A percentile compares a stretch with the other conserved stretches of the same genome.
These are phyloP conservation scores for Lepidocyrtinus sp. DNA, from an alignment of 2,888 invertebrate genomes.

Conservation along the genomic window DNA sequence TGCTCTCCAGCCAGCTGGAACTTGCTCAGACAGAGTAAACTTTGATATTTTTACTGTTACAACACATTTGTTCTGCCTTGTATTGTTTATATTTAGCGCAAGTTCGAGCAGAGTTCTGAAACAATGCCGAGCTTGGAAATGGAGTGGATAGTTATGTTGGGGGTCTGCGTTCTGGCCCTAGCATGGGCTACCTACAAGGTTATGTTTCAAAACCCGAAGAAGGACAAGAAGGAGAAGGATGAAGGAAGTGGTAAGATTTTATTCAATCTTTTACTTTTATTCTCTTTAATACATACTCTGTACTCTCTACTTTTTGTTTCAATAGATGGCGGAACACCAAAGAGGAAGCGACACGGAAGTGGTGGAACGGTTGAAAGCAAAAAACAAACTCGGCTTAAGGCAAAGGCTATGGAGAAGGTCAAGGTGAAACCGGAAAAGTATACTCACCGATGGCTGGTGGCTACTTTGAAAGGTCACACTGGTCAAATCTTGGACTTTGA, in stretches of 20 bases:
- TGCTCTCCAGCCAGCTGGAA: no score
- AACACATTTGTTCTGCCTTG: no score
- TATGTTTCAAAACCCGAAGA: background rate
- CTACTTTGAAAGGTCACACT: conserved; percentile 87
- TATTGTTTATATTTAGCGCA: no score
- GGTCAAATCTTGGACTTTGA: conserved; percentile 83
- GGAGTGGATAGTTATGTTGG: no score
- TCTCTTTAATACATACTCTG: background rate
- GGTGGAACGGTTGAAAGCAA: conserved; percentile 19
- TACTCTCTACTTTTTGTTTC: no score
- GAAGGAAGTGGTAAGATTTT: background rate
- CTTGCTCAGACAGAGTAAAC: no score
- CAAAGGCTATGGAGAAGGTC: conserved; percentile 10
- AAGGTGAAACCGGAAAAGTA: conserved; percentile 71
- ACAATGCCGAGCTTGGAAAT: no score
- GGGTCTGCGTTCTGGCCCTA: no score
- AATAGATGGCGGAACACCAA: conserved; percentile 23
- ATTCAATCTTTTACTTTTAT: background rate
- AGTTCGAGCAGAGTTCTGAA: no score
- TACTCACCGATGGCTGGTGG: conserved; percentile 85
- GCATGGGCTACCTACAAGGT: conserved; percentile 5
- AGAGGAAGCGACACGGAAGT: conserved; percentile 20
- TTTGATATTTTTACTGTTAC: no score
- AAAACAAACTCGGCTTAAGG: conserved; percentile 14
- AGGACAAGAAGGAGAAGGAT: background rate